phyloP scores from a whole-genome alignment of 1,140 invertebrate genomes.

The Colletes latitarsis region DNA sequence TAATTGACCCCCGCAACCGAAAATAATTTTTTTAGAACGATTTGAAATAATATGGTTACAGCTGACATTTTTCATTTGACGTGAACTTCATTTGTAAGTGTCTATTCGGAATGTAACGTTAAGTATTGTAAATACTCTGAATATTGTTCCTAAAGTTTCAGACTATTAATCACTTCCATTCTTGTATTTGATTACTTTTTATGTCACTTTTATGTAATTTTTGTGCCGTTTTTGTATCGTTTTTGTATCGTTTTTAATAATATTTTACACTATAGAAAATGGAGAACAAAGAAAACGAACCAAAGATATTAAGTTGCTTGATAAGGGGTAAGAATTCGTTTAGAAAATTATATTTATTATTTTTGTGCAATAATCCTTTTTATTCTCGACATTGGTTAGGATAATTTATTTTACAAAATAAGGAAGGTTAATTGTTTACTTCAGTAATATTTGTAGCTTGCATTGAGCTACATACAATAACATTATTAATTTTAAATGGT shows the following conservation, averaged over 20 bases:
- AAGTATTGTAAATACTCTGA: conserved; percentile 25
- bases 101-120: background rate
- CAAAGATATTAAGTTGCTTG: conserved; percentile 58
- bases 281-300: conserved; percentile 53
- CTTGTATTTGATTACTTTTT: conserved; percentile 34
- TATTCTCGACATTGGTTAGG: background rate
- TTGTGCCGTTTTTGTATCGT: background rate
- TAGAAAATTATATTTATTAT: background rate
- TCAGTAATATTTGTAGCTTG: too few relatives aligned
- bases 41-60: too few relatives aligned
- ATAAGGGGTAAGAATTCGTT: conserved; percentile 50
- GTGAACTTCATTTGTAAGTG: background rate
- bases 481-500: conserved; percentile 30
- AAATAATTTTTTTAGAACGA: too few relatives aligned
- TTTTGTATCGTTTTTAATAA: background rate
- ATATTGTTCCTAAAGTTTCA: conserved; percentile 22
- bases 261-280: conserved; percentile 24
- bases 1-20: too few relatives aligned
- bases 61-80: too few relatives aligned
- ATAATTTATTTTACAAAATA: background rate
- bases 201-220: background rate
- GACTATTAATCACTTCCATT: conserved; percentile 9
- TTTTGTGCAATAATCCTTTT: background rate
- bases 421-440: too few relatives aligned
- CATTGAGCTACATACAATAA: background rate